Conservation (phyloP, 2,888 invertebrate genomes). For the Trilocha varians region DNA sequence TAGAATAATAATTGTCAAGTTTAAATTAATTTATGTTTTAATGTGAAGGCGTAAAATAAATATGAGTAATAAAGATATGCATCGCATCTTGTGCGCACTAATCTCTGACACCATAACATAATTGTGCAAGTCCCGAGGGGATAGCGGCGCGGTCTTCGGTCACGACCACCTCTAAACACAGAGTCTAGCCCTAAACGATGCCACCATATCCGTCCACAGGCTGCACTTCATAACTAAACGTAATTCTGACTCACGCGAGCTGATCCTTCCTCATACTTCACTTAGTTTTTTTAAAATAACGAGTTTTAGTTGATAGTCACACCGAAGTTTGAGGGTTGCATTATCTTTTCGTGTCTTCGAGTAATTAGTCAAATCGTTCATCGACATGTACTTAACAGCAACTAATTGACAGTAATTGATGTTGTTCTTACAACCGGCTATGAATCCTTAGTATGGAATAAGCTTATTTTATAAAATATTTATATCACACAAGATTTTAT, state of each 20-base stretch:
- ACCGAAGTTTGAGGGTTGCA: not conserved
- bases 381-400: not conserved
- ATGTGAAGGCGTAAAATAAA: conserved; percentile 32
- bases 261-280: too few relatives aligned
- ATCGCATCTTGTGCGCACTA: conserved; percentile 40
- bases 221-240: conserved; percentile 44
- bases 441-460: not conserved
- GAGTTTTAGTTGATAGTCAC: too few relatives aligned
- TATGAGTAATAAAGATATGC: conserved; percentile 34
- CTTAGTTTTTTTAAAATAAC: too few relatives aligned
- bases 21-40: conserved; percentile 4
- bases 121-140: conserved; percentile 52
- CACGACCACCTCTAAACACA: conserved; percentile 65
- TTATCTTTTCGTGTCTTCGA: not conserved
- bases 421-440: not conserved
- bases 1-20: conserved; percentile 3
- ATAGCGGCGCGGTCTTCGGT: conserved; percentile 51
- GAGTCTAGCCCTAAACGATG: conserved; percentile 59
- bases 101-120: conserved; percentile 61
- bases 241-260: conserved; percentile 32
- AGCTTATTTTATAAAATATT: not conserved
- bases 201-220: conserved; percentile 61
- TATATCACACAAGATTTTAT: not conserved
- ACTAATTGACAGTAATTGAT: not conserved
- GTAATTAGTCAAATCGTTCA: not conserved